phyloP scores from a whole-genome alignment of 2,113 vertebrate species.

The Colius striatus region DNA sequence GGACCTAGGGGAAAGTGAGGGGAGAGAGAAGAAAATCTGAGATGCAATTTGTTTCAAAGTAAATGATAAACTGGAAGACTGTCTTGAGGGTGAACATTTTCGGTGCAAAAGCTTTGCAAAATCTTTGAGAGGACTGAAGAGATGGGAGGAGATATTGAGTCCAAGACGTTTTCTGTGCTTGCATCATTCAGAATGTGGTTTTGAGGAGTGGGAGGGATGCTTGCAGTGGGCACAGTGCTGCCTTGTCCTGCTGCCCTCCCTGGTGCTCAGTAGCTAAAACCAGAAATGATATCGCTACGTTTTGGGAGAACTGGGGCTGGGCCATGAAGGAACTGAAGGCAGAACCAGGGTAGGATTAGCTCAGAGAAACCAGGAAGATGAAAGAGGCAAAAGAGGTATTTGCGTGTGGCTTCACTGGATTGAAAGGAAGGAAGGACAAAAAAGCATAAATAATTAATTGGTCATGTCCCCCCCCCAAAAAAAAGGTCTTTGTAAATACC shows the following conservation, averaged over 20 bases:
- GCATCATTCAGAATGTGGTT: rapidly evolving
- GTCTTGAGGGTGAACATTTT: neutral
- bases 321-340: neutral
- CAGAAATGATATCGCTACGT: rapidly evolving
- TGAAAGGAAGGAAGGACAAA: neutral
- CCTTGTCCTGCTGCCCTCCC: neutral
- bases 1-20: neutral
- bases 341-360: neutral
- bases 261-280: neutral
- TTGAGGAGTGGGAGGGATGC: neutral
- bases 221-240: rapidly evolving
- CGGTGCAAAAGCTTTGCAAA: neutral
- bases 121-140: neutral
- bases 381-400: neutral
- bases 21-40: neutral
- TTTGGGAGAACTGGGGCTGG: neutral
- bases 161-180: rapidly evolving
- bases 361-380: neutral
- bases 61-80: neutral
- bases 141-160: neutral
- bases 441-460: constrained; percentile 19
- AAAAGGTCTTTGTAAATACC: constrained; percentile 51
- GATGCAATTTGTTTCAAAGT: neutral
- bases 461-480: neutral
- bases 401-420: neutral